Evolutionary conservation across 2,113 vertebrate genomes (phyloP).

Genomic region (Balaeniceps rex): DNA sequence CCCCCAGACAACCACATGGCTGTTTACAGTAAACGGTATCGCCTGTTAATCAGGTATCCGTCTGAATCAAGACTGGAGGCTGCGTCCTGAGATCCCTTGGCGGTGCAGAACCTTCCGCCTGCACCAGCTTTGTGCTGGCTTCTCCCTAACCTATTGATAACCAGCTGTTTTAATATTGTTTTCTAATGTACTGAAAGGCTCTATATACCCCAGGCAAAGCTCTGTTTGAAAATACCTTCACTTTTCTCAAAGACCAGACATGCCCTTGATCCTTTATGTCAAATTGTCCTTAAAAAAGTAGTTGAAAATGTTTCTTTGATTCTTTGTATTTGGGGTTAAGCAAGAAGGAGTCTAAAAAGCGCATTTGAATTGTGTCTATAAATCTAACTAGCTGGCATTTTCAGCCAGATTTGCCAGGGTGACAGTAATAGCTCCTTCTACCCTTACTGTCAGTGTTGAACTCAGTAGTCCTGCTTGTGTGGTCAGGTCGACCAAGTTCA

Average conservation of each 20-base stretch:
- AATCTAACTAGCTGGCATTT: neutral
- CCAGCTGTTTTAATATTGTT: neutral
- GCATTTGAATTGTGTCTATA: neutral
- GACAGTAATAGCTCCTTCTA: neutral
- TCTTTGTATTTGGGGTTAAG: neutral
- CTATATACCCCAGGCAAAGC: neutral
- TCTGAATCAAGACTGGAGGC: neutral
- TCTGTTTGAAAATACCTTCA: neutral
- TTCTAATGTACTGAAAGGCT: neutral
- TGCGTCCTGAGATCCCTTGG: neutral
- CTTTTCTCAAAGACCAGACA: neutral
- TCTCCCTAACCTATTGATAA: neutral
- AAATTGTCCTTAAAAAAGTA: neutral
- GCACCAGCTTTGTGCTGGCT: neutral
- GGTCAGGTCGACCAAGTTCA: constrained; percentile 29
- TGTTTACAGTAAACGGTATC: neutral
- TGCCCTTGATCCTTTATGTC: neutral
- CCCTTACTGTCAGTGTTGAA: neutral
- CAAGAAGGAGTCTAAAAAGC: neutral
- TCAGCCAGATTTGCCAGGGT: neutral
- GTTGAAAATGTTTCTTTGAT: neutral
- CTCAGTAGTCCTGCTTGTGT: constrained; percentile 10
- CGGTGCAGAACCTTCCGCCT: neutral
- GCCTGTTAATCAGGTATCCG: neutral
- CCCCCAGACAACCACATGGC: neutral